Base-by-base conservation (phyloP, 2,797 vertebrate genomes). In the Silurus lanzhouensis region DNA sequence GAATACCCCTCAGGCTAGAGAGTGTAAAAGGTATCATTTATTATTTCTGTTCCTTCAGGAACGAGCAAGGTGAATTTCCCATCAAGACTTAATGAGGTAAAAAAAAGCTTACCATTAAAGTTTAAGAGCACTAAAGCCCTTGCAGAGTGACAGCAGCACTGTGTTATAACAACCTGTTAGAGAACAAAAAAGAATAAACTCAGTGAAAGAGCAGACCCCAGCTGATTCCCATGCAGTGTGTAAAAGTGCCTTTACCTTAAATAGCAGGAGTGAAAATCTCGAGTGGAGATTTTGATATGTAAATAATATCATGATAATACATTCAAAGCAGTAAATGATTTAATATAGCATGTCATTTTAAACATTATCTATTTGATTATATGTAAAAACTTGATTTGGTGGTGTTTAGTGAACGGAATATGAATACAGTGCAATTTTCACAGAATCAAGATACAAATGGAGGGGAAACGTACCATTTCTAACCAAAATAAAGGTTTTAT, bases 61-160 rank as follows among this genome's bases (percentile, higher is more conserved):
- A 63, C 31, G 68, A 85, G 55, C 14, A 8, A 79, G 76, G 58
- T 48, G 60, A 83, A 25, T 27, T 22, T 64, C 60, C 67, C 58
- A 66, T 83, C 60, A 48, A 81, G 82, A 68, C 82, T 78, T 86
- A 86, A 86, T 86, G 76, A 86, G 82, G 22, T 83, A 83, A 64
- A 79, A 74, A 38, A 38, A 77, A 67, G 9, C 52, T 81, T 52
- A 46, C 20, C 1, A 63, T 48, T 27, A 63, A 66, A 66, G 78
- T 78, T 61, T 46, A 72, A 81, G 70, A 60, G 84, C 76, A 72
- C 66, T 25, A 77, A 70, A 81, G 75, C 15, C n/a, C 52, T 60
- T 12, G 12, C 80, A 12, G 63, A 82, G 58, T 70, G 71, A 82
- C 79, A 85, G 70, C 80, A 82, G 85, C 22, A n/a, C 71, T 78